Base-by-base conservation (phyloP, 2,888 invertebrate genomes). In the Tipula lateralis region DNA sequence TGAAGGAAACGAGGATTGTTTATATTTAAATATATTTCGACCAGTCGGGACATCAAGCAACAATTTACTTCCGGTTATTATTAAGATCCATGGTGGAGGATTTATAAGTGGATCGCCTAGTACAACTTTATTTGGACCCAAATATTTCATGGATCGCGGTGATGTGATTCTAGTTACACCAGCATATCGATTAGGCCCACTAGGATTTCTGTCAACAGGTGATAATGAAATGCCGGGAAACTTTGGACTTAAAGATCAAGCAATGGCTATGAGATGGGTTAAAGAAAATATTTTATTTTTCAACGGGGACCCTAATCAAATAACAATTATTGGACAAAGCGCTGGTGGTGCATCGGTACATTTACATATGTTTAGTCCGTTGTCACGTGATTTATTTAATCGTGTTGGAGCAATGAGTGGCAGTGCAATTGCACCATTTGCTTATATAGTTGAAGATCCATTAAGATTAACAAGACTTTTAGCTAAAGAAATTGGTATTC, bases 21-120 rank as follows among this genome's bases (percentile, higher is more conserved):
- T 96, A 19, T 95, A 94, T 88, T 90, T 96, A 85, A 96, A 96
- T 89, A 93, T 96, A 85, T 96, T 30, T 30, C 82, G 82, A 16
- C 82, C 82, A 30, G 1, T 66, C 9, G 66, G 66, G 1, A 82
- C 82, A 3, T 16, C 29, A 29, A 32, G 6, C 16, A 16, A 30
- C n/a, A 30, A n/a, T 4, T 16, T 83, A 0, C 84, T 90, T 1
- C 91, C 91, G 0, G 92, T 92, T 0, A 91, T 92, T 90, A 90
- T 92, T 1, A 91, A 91, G 85, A 91, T 92, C 85, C 91, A 91
- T 87, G 92, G 91, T 66, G 92, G 92, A 0, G 92, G 91, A 12
- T 92, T 91, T 87, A 91, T 92, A 86, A 89, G 91, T 5, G 92
- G 92, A 6, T 87, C 89, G 0, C 89, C 91, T 0, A 88, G 88